These are phyloP conservation scores for Lasioglossum vierecki DNA, from an alignment of 2,888 invertebrate species.

Conservation along the genomic window DNA sequence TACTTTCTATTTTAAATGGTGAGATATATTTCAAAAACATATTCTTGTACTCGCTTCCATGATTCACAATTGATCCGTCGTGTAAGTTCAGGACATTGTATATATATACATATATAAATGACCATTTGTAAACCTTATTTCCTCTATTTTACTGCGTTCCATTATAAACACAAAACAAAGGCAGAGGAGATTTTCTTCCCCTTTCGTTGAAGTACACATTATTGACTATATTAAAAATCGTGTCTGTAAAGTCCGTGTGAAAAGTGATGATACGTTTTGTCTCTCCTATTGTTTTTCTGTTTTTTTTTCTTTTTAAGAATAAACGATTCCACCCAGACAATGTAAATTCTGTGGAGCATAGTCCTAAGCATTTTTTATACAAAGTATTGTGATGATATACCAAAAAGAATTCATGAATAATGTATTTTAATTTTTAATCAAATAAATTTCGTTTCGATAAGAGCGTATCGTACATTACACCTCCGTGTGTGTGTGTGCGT, in stretches of 20 bases:
- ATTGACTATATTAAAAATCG: conserved; percentile 41
- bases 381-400: conserved; percentile 73
- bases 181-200: not conserved
- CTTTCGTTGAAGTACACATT: conserved; percentile 29
- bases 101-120: conserved; percentile 49
- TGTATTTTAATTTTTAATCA: conserved; percentile 78
- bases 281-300: not conserved
- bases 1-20: conserved; percentile 62
- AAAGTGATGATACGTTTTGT: conserved; percentile 52
- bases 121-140: conserved; percentile 42
- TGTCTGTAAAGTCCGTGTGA: conserved; percentile 55
- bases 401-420: conserved; percentile 73
- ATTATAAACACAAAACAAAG: conserved; percentile 1
- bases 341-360: conserved; percentile 68
- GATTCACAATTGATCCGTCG: conserved; percentile 56
- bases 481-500: not conserved
- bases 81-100: conserved; percentile 47
- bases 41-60: conserved; percentile 65
- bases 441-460: conserved; percentile 77
- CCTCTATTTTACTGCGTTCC: conserved; percentile 31
- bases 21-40: conserved; percentile 58
- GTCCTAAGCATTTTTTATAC: conserved; percentile 76
- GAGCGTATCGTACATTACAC: conserved; percentile 15
- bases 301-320: conserved; percentile 23
- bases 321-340: conserved; percentile 66